Base-by-base conservation (phyloP, 2,888 invertebrate genomes). In the Melinopterus prodromus region DNA sequence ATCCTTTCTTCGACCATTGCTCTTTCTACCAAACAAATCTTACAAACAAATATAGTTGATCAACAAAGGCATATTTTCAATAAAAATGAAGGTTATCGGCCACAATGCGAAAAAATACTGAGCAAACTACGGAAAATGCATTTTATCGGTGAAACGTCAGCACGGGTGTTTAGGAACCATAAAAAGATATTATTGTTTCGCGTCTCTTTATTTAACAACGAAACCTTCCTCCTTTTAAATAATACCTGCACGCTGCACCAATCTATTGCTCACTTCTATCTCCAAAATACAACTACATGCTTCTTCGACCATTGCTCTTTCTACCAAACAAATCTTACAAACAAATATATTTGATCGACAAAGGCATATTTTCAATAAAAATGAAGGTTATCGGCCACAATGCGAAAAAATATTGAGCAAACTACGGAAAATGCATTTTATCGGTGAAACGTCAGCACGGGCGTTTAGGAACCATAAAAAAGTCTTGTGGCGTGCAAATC, bases 171-270 rank as follows among this genome's bases (percentile, higher is more conserved):
- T 53, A 53, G 53, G 53, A 53, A 12, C 53, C 53, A 53, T 53
- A 53, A 53, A 53, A 53, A 53, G n/a, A n/a, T 80, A 81, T 80
- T 81, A 80, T 72, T 79, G 5, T 53, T 53, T 53, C 53, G 3
- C 1, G 53, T 12, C 53, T 53, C 53, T 53, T 53, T 53, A 53
- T 53, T 53, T 53, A 53, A 53, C 26, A 26, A 26, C 3, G 26
- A 26, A 1, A 26, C 53, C 53, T 53, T 53, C 53, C 53, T 53
- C 53, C 9, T 53, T 26, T 26, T 26, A 26, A 26, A 26, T 26
- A 26, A 26, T 26, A 26, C 26, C 26, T 26, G 2, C n/a, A n/a
- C n/a, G n/a, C n/a, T n/a, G n/a, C 26, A 26, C 26, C 26, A 26
- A 26, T 26, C 26, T 26, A 26, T 26, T 26, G 26, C 1, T 3